Evolutionary conservation across 2,888 invertebrate species (phyloP).

Genomic region (Eupithecia subumbrata): DNA sequence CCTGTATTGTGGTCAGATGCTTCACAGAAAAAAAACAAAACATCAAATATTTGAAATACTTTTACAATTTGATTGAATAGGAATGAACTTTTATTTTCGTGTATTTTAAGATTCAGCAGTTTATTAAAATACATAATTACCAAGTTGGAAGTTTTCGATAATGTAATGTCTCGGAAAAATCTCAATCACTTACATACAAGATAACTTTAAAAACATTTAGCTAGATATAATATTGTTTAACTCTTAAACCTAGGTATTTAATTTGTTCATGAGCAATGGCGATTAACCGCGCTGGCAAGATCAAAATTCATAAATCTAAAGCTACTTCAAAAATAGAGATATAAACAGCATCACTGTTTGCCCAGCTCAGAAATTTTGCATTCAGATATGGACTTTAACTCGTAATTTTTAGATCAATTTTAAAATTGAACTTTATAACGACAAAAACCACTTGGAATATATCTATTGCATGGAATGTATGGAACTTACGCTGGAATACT

Average conservation of each 20-base stretch:
- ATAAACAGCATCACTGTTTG: neutral
- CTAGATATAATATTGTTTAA: neutral
- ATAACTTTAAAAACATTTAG: neutral
- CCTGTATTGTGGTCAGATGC: too few species aligned
- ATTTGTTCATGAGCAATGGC: slow-evolving; percentile 4
- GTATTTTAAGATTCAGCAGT: neutral
- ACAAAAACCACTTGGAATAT: neutral
- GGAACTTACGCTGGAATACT: too few species aligned
- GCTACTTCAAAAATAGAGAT: neutral
- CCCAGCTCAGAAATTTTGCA: neutral
- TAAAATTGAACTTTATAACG: neutral
- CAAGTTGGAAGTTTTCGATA: neutral
- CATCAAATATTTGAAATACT: neutral
- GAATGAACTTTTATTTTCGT: too few species aligned
- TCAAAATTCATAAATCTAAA: neutral
- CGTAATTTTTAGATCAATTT: neutral
- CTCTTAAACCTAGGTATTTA: neutral
- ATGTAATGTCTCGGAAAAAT: neutral
- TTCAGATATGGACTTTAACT: neutral
- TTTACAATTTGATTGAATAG: neutral
- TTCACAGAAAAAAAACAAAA: neutral
- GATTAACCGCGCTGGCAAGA: slow-evolving; percentile 17
- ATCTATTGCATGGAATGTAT: too few species aligned
- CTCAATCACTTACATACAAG: neutral
- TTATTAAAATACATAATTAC: neutral